Conservation (phyloP, 2,113 vertebrate species). For the Periophthalmus modestus region DNA sequence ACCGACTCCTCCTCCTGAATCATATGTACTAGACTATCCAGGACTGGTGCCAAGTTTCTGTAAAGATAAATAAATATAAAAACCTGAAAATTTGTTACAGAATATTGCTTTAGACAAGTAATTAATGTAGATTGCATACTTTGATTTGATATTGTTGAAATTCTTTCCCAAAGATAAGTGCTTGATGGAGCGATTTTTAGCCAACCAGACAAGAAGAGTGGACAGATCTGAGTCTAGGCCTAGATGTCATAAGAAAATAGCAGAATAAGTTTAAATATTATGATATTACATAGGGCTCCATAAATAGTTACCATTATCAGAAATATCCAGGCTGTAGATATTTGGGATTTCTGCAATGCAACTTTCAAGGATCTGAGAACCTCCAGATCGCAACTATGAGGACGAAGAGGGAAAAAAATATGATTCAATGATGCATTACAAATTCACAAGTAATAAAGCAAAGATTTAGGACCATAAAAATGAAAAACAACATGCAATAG, state of each 20-base stretch:
- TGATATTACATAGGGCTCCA: too few relatives aligned
- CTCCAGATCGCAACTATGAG: constrained; percentile 89
- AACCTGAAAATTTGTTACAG: not conserved
- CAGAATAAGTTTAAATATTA: not conserved
- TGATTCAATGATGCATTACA: not conserved
- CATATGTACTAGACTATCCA: constrained; percentile 97
- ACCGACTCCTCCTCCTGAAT: constrained; percentile 98
- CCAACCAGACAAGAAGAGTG: constrained; percentile 93
- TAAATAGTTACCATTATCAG: constrained; percentile 86
- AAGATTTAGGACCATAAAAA: not conserved
- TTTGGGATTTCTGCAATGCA: constrained; percentile 98
- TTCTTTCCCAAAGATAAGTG: constrained; percentile 96
- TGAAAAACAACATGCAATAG: not conserved
- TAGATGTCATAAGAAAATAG: constrained; percentile 25
- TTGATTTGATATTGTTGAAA: constrained; percentile 99
- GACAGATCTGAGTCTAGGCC: constrained; percentile 94
- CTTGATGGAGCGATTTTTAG: constrained; percentile 95
- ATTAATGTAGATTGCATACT: constrained; percentile 76
- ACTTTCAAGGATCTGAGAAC: constrained; percentile 94
- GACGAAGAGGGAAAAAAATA: constrained; percentile 16
- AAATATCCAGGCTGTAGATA: constrained; percentile 94
- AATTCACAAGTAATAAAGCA: not conserved
- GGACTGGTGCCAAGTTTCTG: constrained; percentile 92
- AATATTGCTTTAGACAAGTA: not conserved
- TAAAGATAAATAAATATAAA: not conserved